phyloP scores from a whole-genome alignment of 2,797 vertebrate species.

The Trachops cirrhosus region DNA sequence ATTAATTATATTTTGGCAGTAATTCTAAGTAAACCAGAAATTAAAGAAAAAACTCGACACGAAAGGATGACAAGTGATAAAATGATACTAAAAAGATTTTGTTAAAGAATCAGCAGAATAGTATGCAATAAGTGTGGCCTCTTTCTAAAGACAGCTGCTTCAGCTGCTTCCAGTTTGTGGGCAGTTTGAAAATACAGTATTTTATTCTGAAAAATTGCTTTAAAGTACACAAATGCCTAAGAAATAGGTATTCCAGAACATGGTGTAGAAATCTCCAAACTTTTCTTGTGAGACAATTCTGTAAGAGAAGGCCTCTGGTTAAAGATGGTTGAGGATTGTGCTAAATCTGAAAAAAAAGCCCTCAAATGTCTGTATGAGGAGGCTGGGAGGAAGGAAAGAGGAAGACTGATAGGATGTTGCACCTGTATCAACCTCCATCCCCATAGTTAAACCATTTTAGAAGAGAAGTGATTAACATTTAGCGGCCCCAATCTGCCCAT shows the following conservation, averaged over 20 bases:
- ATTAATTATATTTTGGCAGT: slow-evolving; percentile 24
- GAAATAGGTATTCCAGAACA: neutral
- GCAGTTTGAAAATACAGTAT: neutral
- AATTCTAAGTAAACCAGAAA: slow-evolving; percentile 3
- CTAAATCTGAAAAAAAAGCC: neutral
- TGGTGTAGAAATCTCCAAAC: neutral
- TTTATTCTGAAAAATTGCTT: slow-evolving; percentile 32
- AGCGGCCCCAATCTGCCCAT: neutral
- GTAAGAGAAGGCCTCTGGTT: neutral
- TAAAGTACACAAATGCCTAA: neutral
- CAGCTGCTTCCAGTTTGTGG: neutral
- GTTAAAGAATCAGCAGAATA: slow-evolving; percentile 20
- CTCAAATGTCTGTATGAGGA: neutral
- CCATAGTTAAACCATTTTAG: neutral
- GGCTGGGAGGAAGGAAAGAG: neutral
- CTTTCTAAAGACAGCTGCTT: neutral
- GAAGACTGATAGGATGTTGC: neutral
- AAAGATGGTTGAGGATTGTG: neutral
- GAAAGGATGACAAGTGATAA: slow-evolving; percentile 30
- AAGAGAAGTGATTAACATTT: neutral
- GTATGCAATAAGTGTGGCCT: neutral
- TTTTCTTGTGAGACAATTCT: neutral
- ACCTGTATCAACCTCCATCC: neutral
- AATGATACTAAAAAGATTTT: slow-evolving; percentile 1
- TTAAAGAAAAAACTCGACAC: neutral